A percentile compares a stretch with the other conserved stretches of the same genome.
These are phyloP conservation scores for Onthophagus sagittarius DNA, from an alignment of 2,888 invertebrate genomes.

Conservation along the genomic window DNA sequence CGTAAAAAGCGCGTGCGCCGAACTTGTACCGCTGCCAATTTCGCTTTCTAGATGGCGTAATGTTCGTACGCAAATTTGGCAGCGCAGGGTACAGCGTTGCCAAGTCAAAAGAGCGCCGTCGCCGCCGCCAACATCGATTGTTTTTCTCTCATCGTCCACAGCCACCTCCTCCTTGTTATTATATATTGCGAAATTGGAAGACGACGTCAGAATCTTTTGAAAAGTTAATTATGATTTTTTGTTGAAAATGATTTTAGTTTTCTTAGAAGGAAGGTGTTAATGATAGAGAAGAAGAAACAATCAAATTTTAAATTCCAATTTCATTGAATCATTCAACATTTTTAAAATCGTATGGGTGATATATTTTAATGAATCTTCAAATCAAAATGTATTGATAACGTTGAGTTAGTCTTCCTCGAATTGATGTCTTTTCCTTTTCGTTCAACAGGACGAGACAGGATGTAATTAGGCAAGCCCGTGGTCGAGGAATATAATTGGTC, in stretches of 20 bases:
- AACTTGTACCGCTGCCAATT: neutral
- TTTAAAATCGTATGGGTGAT: too few species aligned
- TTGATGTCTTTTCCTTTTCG: neutral
- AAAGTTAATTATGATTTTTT: neutral
- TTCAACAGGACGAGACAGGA: constrained; percentile 1
- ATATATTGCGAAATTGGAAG: neutral
- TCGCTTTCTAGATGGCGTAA: neutral
- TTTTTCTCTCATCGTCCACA: neutral
- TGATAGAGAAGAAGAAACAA: too few species aligned
- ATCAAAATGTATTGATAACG: too few species aligned
- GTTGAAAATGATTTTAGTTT: neutral
- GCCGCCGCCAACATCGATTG: neutral
- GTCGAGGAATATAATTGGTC: neutral
- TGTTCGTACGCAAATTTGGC: neutral
- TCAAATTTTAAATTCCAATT: too few species aligned
- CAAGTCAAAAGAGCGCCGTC: neutral
- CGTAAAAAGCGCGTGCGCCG: neutral
- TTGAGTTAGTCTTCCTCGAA: neutral
- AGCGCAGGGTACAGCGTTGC: neutral
- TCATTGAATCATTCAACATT: too few species aligned
- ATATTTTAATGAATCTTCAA: too few species aligned
- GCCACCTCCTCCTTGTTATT: neutral
- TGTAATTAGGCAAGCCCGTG: constrained; percentile 2
- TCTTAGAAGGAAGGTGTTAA: neutral
- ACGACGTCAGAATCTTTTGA: neutral